A percentile compares a stretch with the other conserved stretches of the same genome.
phyloP scores from a whole-genome alignment of 2,797 vertebrate genomes.

The Ispidina lecontei region DNA sequence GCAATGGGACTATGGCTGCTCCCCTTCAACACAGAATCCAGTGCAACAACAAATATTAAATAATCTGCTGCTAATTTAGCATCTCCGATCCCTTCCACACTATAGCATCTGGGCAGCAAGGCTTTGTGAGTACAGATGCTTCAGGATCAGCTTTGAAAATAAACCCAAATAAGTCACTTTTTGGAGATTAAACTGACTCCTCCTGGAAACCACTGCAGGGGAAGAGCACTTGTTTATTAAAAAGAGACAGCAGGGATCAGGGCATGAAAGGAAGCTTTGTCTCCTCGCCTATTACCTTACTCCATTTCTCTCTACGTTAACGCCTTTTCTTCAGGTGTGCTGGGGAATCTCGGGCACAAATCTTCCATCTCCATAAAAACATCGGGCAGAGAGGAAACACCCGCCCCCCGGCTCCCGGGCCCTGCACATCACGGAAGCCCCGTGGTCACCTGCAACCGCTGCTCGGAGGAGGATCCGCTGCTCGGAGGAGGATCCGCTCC shows the following conservation, averaged over 20 bases:
- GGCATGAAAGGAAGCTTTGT: slow-evolving; percentile 59
- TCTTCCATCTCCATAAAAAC: background rate
- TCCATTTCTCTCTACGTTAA: background rate
- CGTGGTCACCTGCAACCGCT: background rate
- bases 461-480: background rate
- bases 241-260: slow-evolving; percentile 9
- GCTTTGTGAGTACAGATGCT: background rate
- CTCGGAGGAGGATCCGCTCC: slow-evolving; percentile 18
- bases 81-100: background rate
- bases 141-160: slow-evolving; percentile 3
- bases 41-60: background rate
- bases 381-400: background rate
- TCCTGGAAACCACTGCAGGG: slow-evolving; percentile 33
- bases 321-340: slow-evolving; percentile 15
- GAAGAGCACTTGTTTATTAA: slow-evolving; percentile 45
- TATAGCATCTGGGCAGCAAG: background rate
- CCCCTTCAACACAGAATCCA: background rate
- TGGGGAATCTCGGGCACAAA: background rate
- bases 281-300: background rate
- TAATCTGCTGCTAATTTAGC: background rate
- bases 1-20: background rate
- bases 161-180: slow-evolving; percentile 8
- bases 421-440: background rate
- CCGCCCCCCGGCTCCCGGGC: background rate
- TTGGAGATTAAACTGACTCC: slow-evolving; percentile 20